A percentile compares a stretch with the other conserved stretches of the same genome.
These are phyloP conservation scores for Pomacea maculata DNA, from an alignment of 1,140 invertebrate species.

Conservation along the genomic window DNA sequence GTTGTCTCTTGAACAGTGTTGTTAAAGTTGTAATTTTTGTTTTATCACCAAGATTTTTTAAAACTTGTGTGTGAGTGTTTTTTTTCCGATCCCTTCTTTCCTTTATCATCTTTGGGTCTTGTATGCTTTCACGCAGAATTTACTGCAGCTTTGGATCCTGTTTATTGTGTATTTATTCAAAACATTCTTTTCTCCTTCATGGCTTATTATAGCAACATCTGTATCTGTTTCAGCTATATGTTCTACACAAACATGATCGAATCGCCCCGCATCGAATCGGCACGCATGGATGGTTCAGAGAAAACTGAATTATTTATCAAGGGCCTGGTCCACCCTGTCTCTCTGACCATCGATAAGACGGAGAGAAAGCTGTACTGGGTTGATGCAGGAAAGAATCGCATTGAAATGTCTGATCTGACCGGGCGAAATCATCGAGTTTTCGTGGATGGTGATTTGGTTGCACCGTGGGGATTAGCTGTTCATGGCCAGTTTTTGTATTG, in stretches of 20 bases:
- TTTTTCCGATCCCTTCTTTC: no score
- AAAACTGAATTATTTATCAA: constrained; percentile 47
- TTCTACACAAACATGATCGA: constrained; percentile 85
- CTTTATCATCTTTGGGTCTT: no score
- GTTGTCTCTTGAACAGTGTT: no score
- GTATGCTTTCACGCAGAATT: no score
- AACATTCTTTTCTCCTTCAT: no score
- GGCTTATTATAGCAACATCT: no score
- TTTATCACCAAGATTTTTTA: no score
- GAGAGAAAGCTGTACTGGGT: constrained; percentile 57
- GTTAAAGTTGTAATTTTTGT: no score
- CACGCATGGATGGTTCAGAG: constrained; percentile 70
- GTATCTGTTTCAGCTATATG: constrained; percentile 69
- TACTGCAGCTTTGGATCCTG: no score
- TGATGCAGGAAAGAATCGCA: constrained; percentile 72
- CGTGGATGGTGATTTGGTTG: constrained; percentile 77
- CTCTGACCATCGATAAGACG: constrained; percentile 57
- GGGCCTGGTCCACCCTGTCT: constrained; percentile 49
- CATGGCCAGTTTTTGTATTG: constrained; percentile 94
- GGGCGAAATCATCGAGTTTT: constrained; percentile 78
- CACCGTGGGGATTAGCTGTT: constrained; percentile 95
- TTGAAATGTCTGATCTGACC: constrained; percentile 72
- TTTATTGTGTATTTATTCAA: no score
- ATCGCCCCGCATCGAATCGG: constrained; percentile 85
- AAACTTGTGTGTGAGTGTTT: no score